Percentiles rank a stretch among this genome's conserved stretches.
phyloP scores from a whole-genome alignment of 2,888 invertebrate genomes.

The Synergus itoensis region DNA sequence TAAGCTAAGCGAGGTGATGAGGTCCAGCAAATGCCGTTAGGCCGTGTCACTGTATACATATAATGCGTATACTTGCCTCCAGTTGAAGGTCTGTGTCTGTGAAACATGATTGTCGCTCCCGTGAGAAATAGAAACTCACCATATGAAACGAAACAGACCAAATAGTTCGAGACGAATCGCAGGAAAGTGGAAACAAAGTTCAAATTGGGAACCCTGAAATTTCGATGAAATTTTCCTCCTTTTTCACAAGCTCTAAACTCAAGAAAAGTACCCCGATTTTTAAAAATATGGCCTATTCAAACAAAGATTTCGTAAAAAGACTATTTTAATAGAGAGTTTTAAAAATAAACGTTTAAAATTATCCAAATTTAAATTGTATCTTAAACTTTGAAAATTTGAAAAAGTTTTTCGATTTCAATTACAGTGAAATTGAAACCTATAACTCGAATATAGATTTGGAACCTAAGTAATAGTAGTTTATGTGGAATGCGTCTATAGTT shows the following conservation, averaged over 20 bases:
- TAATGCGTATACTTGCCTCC: constrained; percentile 19
- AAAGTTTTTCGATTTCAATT: too few species aligned
- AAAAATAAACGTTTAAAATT: too few species aligned
- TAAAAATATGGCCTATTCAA: not conserved
- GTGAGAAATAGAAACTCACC: constrained; percentile 39
- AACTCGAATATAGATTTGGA: too few species aligned
- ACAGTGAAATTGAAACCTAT: too few species aligned
- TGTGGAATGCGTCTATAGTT: too few species aligned
- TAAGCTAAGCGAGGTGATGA: constrained; percentile 55
- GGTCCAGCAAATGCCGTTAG: constrained; percentile 69
- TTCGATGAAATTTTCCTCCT: not conserved
- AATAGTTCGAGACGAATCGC: constrained; percentile 35
- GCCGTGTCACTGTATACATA: constrained; percentile 58
- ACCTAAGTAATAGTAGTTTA: too few species aligned
- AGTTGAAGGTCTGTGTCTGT: constrained; percentile 14
- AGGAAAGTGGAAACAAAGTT: constrained; percentile 13
- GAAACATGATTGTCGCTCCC: constrained; percentile 38
- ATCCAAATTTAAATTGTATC: too few species aligned
- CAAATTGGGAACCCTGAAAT: not conserved
- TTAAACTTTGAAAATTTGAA: too few species aligned
- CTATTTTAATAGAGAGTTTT: too few species aligned
- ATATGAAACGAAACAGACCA: constrained; percentile 34
- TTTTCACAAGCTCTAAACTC: not conserved
- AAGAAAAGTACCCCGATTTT: not conserved
- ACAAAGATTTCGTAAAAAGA: too few species aligned